A percentile compares a stretch with the other conserved stretches of the same genome.
Conservation (phyloP, 2,888 invertebrate species). For the Watsonalla binaria region DNA sequence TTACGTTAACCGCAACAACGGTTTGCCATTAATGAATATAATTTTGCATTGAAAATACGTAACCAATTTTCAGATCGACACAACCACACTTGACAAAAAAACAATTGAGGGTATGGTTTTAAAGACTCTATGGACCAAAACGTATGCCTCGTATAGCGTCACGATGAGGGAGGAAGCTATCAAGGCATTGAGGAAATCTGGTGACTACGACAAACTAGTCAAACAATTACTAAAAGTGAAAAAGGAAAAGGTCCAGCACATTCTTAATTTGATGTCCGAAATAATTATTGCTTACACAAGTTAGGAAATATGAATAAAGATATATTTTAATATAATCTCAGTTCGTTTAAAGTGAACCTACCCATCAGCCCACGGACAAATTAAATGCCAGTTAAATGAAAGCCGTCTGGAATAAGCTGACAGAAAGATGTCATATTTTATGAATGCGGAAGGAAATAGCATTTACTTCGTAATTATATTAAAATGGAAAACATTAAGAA, state of each 20-base stretch:
- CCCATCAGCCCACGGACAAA: neutral
- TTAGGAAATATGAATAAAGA: slow-evolving; percentile 14
- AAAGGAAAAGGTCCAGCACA: slow-evolving; percentile 45
- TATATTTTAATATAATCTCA: neutral
- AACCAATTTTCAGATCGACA: slow-evolving; percentile 32
- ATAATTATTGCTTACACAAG: slow-evolving; percentile 50
- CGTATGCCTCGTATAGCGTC: slow-evolving; percentile 43
- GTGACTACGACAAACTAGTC: slow-evolving; percentile 53
- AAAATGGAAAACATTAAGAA: neutral
- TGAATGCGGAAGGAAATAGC: neutral
- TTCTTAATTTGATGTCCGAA: slow-evolving; percentile 49
- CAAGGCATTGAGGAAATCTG: slow-evolving; percentile 37
- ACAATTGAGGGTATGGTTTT: slow-evolving; percentile 59
- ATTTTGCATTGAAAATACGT: neutral
- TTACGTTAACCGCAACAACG: too few relatives aligned
- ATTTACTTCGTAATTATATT: neutral
- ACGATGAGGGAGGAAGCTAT: slow-evolving; percentile 53
- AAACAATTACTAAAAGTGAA: slow-evolving; percentile 43
- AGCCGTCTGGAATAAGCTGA: neutral
- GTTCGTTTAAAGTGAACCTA: neutral
- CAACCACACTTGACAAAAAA: slow-evolving; percentile 39
- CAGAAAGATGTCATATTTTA: neutral
- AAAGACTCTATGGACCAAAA: slow-evolving; percentile 62
- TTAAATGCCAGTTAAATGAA: neutral
- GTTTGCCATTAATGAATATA: too few relatives aligned